Conservation (phyloP, 1,140 invertebrate species). For the Eumeta japonica region DNA sequence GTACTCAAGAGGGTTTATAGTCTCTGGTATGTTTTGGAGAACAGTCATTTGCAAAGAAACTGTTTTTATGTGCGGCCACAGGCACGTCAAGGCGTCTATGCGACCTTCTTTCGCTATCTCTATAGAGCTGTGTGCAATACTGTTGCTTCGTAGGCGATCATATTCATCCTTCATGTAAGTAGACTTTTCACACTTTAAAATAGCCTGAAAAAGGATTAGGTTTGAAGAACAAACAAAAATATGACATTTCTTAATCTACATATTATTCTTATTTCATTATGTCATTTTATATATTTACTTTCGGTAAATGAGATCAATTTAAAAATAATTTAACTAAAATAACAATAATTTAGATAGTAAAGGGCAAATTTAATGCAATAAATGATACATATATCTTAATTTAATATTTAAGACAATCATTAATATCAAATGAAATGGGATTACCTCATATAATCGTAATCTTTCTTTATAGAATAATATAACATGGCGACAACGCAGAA, state of each 20-base stretch:
- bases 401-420: too few species aligned
- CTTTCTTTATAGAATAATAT: conserved; percentile 54
- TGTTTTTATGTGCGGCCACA: conserved; percentile 61
- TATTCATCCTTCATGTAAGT: conserved; percentile 62
- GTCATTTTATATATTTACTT: too few species aligned
- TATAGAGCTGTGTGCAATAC: conserved; percentile 39
- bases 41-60: conserved; percentile 70
- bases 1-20: conserved; percentile 68
- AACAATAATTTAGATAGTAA: background rate
- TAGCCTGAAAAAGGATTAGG: conserved; percentile 28
- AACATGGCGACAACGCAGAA: conserved; percentile 48
- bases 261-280: too few species aligned
- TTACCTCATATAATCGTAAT: conserved; percentile 45
- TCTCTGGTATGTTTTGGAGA: conserved; percentile 76
- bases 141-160: conserved; percentile 48
- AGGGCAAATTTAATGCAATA: background rate
- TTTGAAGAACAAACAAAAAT: too few species aligned
- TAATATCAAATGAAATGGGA: too few species aligned
- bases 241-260: too few species aligned
- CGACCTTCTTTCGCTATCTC: conserved; percentile 68
- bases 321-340: too few species aligned
- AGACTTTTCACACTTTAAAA: conserved; percentile 43
- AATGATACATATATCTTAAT: background rate
- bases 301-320: too few species aligned
- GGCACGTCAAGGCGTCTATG: conserved; percentile 69